Conservation (phyloP, 2,113 vertebrate genomes). For the Dinomys branickii region DNA sequence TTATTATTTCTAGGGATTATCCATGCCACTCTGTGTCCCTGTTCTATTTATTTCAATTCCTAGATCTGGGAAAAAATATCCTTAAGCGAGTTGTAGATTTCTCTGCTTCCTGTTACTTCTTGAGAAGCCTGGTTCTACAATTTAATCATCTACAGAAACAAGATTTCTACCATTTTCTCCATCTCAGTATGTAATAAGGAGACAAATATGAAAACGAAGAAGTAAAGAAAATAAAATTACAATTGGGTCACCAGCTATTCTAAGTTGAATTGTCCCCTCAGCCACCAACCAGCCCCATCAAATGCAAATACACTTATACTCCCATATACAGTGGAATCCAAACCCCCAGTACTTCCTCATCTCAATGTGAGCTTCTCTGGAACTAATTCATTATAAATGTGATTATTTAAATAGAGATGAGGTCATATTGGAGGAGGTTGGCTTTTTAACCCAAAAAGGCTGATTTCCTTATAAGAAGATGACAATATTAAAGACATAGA, state of each 20-base stretch:
- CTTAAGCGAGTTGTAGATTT: neutral
- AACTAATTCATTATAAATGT: neutral
- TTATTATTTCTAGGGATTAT: neutral
- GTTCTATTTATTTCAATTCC: neutral
- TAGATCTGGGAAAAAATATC: neutral
- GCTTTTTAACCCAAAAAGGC: neutral
- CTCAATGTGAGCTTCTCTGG: neutral
- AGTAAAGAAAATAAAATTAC: neutral
- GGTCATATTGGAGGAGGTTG: neutral
- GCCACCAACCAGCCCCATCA: too few species aligned
- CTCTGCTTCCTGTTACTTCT: neutral
- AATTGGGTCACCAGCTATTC: neutral
- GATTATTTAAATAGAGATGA: neutral
- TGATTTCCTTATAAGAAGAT: neutral
- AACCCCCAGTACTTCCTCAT: neutral
- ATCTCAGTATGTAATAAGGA: neutral
- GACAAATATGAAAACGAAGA: neutral
- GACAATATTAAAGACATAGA: neutral
- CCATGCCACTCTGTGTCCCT: neutral
- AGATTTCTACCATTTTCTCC: too few species aligned
- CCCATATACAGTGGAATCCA: neutral
- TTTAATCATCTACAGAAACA: neutral
- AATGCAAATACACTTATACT: neutral
- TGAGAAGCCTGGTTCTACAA: neutral
- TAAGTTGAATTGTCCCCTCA: neutral